Evolutionary conservation across 1,140 invertebrate genomes (phyloP).

Genomic region (Drosophila novamexicana): DNA sequence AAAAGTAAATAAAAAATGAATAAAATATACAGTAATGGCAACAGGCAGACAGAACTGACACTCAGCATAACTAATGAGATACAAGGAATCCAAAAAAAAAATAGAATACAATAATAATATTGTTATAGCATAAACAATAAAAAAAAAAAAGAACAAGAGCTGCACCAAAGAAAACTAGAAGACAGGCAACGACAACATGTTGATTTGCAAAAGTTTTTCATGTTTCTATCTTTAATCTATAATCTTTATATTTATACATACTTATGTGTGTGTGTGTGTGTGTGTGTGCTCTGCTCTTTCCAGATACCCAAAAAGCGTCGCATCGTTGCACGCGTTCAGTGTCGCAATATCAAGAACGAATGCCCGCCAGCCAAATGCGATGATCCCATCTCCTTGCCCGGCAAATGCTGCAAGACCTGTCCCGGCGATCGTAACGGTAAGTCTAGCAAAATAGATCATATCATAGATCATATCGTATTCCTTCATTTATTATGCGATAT

Average conservation of each 20-base stretch:
- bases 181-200: background rate
- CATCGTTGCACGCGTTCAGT: conserved; percentile 93
- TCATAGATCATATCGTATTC: too few relatives aligned
- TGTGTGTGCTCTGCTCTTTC: background rate
- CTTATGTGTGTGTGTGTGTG: conserved; percentile 35
- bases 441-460: conserved; percentile 55
- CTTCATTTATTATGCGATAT: too few relatives aligned
- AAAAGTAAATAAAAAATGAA: conserved; percentile 60
- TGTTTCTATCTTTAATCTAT: background rate
- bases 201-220: background rate
- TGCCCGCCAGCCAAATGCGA: conserved; percentile 94
- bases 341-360: conserved; percentile 95
- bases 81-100: conserved; percentile 1
- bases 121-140: too few relatives aligned
- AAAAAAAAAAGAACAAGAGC: background rate
- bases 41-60: conserved; percentile 44
- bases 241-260: background rate
- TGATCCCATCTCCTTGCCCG: conserved; percentile 92
- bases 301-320: conserved; percentile 95
- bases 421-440: conserved; percentile 91
- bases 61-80: conserved; percentile 46
- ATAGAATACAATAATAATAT: background rate
- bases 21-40: conserved; percentile 52
- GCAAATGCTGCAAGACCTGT: conserved; percentile 95
- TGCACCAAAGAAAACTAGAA: background rate